phyloP scores from a whole-genome alignment of 2,113 vertebrate genomes.

The Otus sunia region DNA sequence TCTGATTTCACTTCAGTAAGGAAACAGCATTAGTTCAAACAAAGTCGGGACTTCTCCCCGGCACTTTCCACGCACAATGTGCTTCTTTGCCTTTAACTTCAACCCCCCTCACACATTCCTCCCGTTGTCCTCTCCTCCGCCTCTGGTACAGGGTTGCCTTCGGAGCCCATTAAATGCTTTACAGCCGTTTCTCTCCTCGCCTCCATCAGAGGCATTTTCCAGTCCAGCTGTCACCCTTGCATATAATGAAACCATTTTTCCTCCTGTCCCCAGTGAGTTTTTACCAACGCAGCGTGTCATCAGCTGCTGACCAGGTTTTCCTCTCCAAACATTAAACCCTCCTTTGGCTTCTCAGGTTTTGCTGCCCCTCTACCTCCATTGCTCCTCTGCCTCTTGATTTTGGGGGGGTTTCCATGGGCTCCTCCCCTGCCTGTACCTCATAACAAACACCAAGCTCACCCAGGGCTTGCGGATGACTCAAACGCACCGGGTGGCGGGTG shows the following conservation, averaged over 20 bases:
- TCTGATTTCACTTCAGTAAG: fast-evolving
- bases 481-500: background rate
- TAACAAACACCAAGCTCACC: fast-evolving
- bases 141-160: background rate
- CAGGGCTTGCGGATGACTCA: background rate
- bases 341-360: background rate
- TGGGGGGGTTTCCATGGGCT: background rate
- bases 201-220: background rate
- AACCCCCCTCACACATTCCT: background rate
- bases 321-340: background rate
- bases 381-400: background rate
- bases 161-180: background rate
- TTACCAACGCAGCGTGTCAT: background rate
- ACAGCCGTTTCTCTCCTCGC: background rate
- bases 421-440: too few species aligned
- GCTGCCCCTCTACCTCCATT: background rate
- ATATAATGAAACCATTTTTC: background rate
- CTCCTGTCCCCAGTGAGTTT: background rate
- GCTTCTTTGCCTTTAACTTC: background rate
- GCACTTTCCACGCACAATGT: fast-evolving
- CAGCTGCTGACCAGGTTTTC: background rate
- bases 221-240: background rate
- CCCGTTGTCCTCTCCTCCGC: fast-evolving
- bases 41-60: background rate
- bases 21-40: fast-evolving